A percentile compares a stretch with the other conserved stretches of the same genome.
These are phyloP conservation scores for Novumbra hubbsi DNA, from an alignment of 2,797 vertebrate species.

Conservation along the genomic window DNA sequence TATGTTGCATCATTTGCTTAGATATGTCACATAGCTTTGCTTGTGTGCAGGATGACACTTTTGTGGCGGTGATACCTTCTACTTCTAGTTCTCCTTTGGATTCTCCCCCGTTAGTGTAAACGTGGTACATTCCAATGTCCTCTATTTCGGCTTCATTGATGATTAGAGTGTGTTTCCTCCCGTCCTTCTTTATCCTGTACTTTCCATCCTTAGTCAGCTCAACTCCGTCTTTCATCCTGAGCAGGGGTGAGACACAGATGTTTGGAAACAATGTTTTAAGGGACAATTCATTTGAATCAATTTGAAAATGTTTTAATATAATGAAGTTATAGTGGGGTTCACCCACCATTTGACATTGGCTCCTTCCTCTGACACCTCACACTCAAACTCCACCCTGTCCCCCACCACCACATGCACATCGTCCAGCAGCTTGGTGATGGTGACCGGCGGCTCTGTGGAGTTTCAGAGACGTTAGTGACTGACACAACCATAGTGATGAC, in stretches of 20 bases:
- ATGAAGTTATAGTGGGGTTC: neutral
- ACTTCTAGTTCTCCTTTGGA: slow-evolving; percentile 88
- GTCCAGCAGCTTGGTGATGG: slow-evolving; percentile 81
- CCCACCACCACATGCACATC: slow-evolving; percentile 86
- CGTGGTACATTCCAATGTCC: slow-evolving; percentile 79
- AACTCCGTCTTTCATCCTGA: slow-evolving; percentile 88
- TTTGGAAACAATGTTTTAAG: neutral
- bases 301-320: too few species aligned
- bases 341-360: slow-evolving; percentile 85
- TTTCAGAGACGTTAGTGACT: slow-evolving; percentile 5
- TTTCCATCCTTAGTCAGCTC: slow-evolving; percentile 85
- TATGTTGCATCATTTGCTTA: too few species aligned
- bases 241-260: neutral
- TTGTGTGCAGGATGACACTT: neutral
- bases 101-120: slow-evolving; percentile 84
- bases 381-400: slow-evolving; percentile 85
- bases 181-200: slow-evolving; percentile 92
- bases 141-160: slow-evolving; percentile 82
- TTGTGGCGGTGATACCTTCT: slow-evolving; percentile 74
- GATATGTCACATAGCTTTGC: too few species aligned
- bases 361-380: slow-evolving; percentile 90
- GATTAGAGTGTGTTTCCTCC: slow-evolving; percentile 83
- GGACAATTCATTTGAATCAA: too few species aligned
- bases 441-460: slow-evolving; percentile 79
- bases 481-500: too few species aligned